Evolutionary conservation across 2,888 invertebrate species (phyloP), one percentile per base, ranked within the genome.

Genomic region (Ecliptopera silaceata): DNA sequence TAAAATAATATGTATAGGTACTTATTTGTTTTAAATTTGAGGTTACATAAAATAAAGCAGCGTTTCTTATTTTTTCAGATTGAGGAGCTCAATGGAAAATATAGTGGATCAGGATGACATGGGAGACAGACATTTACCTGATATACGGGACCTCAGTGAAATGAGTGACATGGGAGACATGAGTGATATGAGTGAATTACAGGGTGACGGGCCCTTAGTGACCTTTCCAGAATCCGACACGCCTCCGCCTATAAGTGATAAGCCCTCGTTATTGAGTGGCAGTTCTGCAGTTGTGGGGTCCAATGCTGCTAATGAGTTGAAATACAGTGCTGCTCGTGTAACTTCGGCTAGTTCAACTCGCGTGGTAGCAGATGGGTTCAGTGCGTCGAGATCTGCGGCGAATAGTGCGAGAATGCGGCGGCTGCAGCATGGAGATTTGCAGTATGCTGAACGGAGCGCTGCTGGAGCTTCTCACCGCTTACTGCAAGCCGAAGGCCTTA

Each of bases 171-270:
- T 90, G 50, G 86, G 89, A 51, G 88, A 91, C 52, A 92, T 92
- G 72, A 84, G 88, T 66, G 92, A 92, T 68, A 88, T 91, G 81
- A 80, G 82, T 49, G 91, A 91, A 54, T 77, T 89, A 17, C 76
- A 81, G 18, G 75, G 82, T 8, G 91, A 92, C 42, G 95, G 95
- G 63, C 96, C 96, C 0, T 80, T 96, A 65, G 95, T 97, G 50
- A 96, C 96, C 55, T 96, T 95, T 84, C 97, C 96, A 12, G 96
- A 96, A 80, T 93, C 94, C 2, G 96, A 95, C 66, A 95, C 96
- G 17, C 95, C 95, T 48, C 94, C 94, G 15, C 94, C 93, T 47
- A 74, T 81, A 57, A 77, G 80, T 79, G 77, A 92, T 72, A 75
- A 91, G 80, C 79, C 93, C 69, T 85, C 81, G 50, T 67, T 92